A percentile compares a stretch with the other conserved stretches of the same genome.
Conservation (phyloP, 2,888 invertebrate genomes). For the Frankliniella intonsa region DNA sequence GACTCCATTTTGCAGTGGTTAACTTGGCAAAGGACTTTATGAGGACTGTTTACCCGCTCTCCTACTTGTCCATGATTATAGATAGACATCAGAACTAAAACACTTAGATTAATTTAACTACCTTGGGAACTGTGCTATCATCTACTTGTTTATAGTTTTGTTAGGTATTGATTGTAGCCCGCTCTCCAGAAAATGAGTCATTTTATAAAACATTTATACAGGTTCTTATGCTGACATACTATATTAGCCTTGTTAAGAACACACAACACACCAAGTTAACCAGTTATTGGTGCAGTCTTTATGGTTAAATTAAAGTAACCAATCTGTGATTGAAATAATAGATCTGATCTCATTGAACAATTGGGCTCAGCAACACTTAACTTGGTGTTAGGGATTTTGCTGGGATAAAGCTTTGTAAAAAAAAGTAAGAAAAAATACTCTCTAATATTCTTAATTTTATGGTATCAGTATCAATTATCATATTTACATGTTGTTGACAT, state of each 20-base stretch:
- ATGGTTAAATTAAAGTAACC: background rate
- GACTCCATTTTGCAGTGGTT: too few species aligned
- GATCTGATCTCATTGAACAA: slow-evolving; percentile 12
- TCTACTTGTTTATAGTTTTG: background rate
- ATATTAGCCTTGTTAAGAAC: background rate
- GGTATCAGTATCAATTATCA: background rate
- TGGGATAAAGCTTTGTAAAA: too few species aligned
- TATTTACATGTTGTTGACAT: background rate
- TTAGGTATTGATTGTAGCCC: background rate
- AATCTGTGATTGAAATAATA: background rate
- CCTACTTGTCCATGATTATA: too few species aligned
- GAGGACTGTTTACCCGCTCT: too few species aligned
- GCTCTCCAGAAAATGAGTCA: background rate
- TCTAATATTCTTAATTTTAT: too few species aligned
- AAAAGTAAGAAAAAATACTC: too few species aligned
- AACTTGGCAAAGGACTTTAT: too few species aligned
- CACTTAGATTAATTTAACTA: background rate
- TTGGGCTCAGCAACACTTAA: background rate
- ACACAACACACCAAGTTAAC: background rate
- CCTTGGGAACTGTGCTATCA: background rate
- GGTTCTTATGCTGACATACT: background rate
- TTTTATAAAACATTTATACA: background rate
- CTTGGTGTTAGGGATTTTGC: too few species aligned
- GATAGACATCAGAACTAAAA: background rate
- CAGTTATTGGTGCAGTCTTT: background rate